Evolutionary conservation across 1,140 invertebrate species (phyloP).

Genomic region (Gryon sp.): DNA sequence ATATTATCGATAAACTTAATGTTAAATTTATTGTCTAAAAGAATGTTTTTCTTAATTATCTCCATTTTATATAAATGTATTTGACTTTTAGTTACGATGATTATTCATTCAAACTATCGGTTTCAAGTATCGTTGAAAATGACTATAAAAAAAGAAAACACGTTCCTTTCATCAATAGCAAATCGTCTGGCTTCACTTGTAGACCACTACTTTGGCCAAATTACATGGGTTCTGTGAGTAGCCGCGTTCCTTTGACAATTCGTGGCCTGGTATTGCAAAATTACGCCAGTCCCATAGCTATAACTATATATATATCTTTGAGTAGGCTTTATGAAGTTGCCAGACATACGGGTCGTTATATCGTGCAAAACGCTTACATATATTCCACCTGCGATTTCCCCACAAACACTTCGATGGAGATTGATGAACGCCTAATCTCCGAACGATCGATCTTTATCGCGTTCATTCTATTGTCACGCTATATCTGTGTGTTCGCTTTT

Average conservation of each 20-base stretch:
- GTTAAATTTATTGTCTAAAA: no score
- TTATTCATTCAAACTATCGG: background rate
- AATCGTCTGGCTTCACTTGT: background rate
- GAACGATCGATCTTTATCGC: constrained; percentile 28
- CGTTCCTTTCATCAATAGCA: background rate
- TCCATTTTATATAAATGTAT: no score
- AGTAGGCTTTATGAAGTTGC: constrained; percentile 27
- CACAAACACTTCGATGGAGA: constrained; percentile 10
- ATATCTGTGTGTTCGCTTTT: constrained; percentile 6
- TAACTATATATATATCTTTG: constrained; percentile 8
- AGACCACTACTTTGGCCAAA: constrained; percentile 20
- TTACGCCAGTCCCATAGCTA: constrained; percentile 2
- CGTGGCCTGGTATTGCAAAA: constrained; percentile 15
- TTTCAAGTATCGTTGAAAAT: no score
- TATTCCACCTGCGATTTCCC: background rate
- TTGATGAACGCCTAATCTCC: constrained; percentile 35
- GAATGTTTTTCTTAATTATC: no score
- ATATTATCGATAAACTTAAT: no score
- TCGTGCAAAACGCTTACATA: constrained; percentile 7
- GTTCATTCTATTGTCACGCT: constrained; percentile 22
- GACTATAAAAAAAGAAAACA: no score
- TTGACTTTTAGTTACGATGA: no score
- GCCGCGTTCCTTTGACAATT: constrained; percentile 29
- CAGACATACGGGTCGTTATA: constrained; percentile 12
- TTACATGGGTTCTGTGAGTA: constrained; percentile 9